phyloP scores from a whole-genome alignment of 2,888 invertebrate genomes.

The Hemistola chrysoprasaria region DNA sequence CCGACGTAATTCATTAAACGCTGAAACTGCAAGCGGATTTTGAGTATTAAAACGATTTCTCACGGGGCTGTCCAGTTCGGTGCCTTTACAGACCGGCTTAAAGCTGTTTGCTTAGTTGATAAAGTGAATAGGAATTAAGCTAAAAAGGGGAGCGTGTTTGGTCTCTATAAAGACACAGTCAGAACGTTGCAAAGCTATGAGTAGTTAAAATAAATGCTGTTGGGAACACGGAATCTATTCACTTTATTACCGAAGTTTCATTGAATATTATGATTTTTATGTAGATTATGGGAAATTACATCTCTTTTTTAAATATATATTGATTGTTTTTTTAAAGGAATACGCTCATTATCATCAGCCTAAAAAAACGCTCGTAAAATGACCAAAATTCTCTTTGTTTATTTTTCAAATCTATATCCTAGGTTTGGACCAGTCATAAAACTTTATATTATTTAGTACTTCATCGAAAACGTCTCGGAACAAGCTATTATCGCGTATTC shows the following conservation, averaged over 20 bases:
- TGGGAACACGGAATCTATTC: conserved; percentile 35
- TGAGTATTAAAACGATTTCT: conserved; percentile 81
- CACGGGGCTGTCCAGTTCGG: conserved; percentile 73
- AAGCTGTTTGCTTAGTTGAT: conserved; percentile 58
- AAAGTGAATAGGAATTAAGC: conserved; percentile 65
- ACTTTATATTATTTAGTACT: too few relatives aligned
- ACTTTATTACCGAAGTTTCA: conserved; percentile 22
- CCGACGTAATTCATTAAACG: conserved; percentile 82
- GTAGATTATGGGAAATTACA: background rate
- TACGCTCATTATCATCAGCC: too few relatives aligned
- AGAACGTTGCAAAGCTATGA: conserved; percentile 35
- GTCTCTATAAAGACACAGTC: conserved; percentile 31
- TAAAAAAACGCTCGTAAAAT: too few relatives aligned
- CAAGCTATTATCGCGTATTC: conserved; percentile 3
- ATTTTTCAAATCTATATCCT: too few relatives aligned
- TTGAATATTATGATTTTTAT: conserved; percentile 4
- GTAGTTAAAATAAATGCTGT: conserved; percentile 40
- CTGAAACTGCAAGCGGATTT: conserved; percentile 81
- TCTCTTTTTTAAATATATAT: too few relatives aligned
- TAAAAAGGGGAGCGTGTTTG: conserved; percentile 44
- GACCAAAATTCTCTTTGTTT: too few relatives aligned
- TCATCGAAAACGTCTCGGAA: background rate
- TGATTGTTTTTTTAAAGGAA: too few relatives aligned
- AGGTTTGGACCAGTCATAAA: too few relatives aligned
- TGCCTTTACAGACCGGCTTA: conserved; percentile 58